Conservation (phyloP, 2,113 vertebrate species). For the Scophthalmus maximus region DNA sequence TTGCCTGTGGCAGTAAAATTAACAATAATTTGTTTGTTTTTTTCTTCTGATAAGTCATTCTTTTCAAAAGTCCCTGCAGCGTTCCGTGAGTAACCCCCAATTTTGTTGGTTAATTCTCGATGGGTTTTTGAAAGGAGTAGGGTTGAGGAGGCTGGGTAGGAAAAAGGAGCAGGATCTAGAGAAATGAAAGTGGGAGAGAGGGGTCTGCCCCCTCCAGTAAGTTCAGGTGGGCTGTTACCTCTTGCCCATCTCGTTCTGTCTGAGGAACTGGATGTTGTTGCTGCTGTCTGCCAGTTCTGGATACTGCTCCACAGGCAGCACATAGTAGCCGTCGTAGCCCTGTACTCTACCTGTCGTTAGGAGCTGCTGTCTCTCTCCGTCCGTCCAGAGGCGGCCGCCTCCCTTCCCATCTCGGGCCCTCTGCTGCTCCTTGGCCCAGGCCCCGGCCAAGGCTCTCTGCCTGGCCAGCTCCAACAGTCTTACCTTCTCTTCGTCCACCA, state of each 20-base stretch:
- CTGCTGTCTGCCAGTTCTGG: slow-evolving; percentile 99
- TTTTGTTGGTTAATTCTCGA: slow-evolving; percentile 94
- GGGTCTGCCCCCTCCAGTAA: slow-evolving; percentile 43
- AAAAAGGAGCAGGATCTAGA: slow-evolving; percentile 49
- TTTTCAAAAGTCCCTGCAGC: slow-evolving; percentile 93
- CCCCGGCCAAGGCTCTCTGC: slow-evolving; percentile 90
- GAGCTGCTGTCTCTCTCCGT: slow-evolving; percentile 97
- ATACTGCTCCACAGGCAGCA: slow-evolving; percentile 98
- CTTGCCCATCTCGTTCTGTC: slow-evolving; percentile 99
- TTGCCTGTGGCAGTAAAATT: slow-evolving; percentile 84
- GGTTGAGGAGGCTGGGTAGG: slow-evolving; percentile 76
- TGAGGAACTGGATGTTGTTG: slow-evolving; percentile 99
- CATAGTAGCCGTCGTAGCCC: slow-evolving; percentile 98
- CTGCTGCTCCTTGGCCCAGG: slow-evolving; percentile 97
- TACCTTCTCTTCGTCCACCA: slow-evolving; percentile 95
- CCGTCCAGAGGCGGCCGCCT: slow-evolving; percentile 96
- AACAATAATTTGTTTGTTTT: slow-evolving; percentile 76
- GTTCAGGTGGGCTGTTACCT: slow-evolving; percentile 94
- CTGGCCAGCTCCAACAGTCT: slow-evolving; percentile 94
- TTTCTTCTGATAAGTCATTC: slow-evolving; percentile 78
- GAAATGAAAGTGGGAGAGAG: slow-evolving; percentile 57
- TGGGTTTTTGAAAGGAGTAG: slow-evolving; percentile 86
- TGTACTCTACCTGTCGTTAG: slow-evolving; percentile 93
- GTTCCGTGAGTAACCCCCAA: slow-evolving; percentile 91
- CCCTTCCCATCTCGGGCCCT: slow-evolving; percentile 92